Evolutionary conservation across 2,888 invertebrate genomes (phyloP), one percentile per base, ranked within the genome.

Genomic region (Nomada goodeniana): DNA sequence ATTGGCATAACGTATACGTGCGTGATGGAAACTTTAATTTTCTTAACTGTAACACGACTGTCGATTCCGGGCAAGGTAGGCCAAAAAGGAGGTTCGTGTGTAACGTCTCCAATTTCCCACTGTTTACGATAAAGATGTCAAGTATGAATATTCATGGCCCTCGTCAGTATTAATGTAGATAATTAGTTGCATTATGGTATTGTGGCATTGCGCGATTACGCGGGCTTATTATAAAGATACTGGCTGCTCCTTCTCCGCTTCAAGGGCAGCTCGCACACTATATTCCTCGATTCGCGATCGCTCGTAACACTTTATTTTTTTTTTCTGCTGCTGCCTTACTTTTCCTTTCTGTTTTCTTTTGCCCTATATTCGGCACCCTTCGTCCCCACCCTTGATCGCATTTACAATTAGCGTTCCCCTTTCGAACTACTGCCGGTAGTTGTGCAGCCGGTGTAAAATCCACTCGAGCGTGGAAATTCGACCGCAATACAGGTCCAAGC

Each of bases 131-230:
- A 83, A 82, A 77, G 65, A 67, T 82, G 83, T 82, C 83, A 82
- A 82, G 83, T 83, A 77, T 82, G 73, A 83, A 77, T 76, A 67
- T 77, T 73, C 83, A 77, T 73, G 59, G 73, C 57, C 68, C 70
- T 82, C 55, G 70, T 70, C 61, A 73, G 63, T 77, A 75, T 82
- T 82, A 72, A 65, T 63, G 67, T 50, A 53, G 76, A 73, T 79
- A 83, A 80, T 83, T 80, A 80, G 76, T 73, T 42, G 60, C 71
- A 70, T 68, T 71, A 61, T 81, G 67, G 76, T 60, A 63, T 71
- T 71, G 67, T 81, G 67, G 76, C 65, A 63, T 71, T 72, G 59
- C 67, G 61, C 74, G 61, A 71, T 80, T 83, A 84, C 80, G 67
- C 68, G 73, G 83, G 65, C 55, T 78, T 23, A 74, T 75, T 68